Evolutionary conservation across 2,797 vertebrate species (phyloP), one percentile per base, ranked within the genome.

Genomic region (Rallus crepitans): DNA sequence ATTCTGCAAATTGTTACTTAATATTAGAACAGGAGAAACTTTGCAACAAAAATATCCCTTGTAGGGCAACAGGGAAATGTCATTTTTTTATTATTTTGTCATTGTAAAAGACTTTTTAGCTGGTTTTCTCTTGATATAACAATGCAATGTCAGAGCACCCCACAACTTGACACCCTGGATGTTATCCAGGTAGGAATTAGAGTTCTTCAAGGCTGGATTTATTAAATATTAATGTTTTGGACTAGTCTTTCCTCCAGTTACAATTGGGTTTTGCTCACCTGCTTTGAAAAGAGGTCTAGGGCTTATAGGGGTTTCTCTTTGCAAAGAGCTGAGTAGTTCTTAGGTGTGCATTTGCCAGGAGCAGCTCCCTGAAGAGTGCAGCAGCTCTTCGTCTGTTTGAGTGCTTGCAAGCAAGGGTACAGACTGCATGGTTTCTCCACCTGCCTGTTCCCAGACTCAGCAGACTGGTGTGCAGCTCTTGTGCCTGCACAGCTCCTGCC

Each of bases 391-490:
- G 33, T 19, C 27, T 5, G 4, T 28, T 19, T 30, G 68, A 45
- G 50, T 14, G 10, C 33, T 56, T 56, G 19, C 0, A 11, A n/a
- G 31, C 9, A 35, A 57, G 18, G 31, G 35, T n/a, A 7, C 27
- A n/a, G 42, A 11, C 42, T 50, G 50, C 9, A 4, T 0, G 42
- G 27, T 37, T 73, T 65, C n/a, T 59, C 31, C n/a, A 18, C 27
- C 18, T 59, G 52, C 35, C 48, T 11, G 1, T 50, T 48, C n/a
- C 37, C 5, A 7, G 1, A 0, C 21, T 8, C 15, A 35, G 12
- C 40, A 17, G 59, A 13, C 17, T 2, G 9, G 13, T 8, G 39
- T 50, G 4, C 0, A 2, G 37, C n/a, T 60, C 47, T 53, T 7
- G 69, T 15, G 70, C 24, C 61, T 75, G 33, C 61, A 8, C n/a